Conservation (phyloP, 2,797 vertebrate species). For the Echeneis naucrates region DNA sequence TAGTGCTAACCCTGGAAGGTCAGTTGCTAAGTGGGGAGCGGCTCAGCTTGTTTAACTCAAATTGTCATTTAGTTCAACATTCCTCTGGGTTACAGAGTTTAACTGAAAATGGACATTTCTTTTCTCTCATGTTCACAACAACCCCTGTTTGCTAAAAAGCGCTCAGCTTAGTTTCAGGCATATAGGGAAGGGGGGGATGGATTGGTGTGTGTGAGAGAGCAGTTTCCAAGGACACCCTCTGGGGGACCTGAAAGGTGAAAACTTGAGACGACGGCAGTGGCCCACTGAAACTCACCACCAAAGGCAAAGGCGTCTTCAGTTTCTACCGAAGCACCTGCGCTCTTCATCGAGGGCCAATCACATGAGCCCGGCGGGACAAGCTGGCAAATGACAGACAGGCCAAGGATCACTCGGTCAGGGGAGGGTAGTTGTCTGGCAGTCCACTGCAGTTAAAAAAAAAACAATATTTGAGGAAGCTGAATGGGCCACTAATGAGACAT, state of each 20-base stretch:
- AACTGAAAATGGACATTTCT: conserved; percentile 19
- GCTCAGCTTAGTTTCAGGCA: conserved; percentile 14
- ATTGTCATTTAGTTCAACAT: conserved; percentile 40
- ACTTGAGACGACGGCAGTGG: conserved; percentile 65
- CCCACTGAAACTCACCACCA: conserved; percentile 65
- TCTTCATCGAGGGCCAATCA: conserved; percentile 20
- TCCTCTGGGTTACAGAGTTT: conserved; percentile 20
- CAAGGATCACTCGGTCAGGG: conserved; percentile 44
- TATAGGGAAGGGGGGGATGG: neutral
- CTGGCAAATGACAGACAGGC: conserved; percentile 46
- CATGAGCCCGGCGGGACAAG: neutral
- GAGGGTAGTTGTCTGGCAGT: conserved; percentile 28
- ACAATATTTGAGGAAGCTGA: conserved; percentile 71
- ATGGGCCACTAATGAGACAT: conserved; percentile 79
- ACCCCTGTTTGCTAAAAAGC: neutral
- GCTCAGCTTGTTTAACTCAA: conserved; percentile 30
- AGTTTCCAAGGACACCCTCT: conserved; percentile 49
- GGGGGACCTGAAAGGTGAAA: conserved; percentile 55
- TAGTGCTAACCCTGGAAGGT: conserved; percentile 46
- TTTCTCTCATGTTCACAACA: neutral
- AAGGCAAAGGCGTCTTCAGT: conserved; percentile 51
- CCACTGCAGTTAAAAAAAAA: conserved; percentile 52
- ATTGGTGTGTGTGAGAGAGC: neutral
- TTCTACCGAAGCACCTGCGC: conserved; percentile 45
- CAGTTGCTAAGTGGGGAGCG: conserved; percentile 38